Base-by-base conservation (phyloP, 2,888 invertebrate species). In the Melieria omissa region DNA sequence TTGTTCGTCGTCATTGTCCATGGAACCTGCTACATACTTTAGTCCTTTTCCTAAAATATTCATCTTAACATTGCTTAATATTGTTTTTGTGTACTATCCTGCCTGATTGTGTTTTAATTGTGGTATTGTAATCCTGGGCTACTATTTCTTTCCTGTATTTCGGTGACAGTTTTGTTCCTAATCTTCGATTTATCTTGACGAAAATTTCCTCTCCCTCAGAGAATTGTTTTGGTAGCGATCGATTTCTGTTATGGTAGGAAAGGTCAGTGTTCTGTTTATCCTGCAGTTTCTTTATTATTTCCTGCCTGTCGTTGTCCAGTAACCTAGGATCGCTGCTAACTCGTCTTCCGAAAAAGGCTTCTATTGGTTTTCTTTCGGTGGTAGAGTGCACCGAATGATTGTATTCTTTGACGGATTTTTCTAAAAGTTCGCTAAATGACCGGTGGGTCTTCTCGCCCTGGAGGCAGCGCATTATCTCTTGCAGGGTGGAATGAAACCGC, bases 1-100 rank as follows among this genome's bases (percentile, higher is more conserved):
- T 63, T 62, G n/a, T 66, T 73, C 57, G 62, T 73, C 63, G 29
- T 63, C 63, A 47, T 42, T 70, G 44, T 70, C 66, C 70, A 70
- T 73, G 42, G 66, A 44, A 8, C 66, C 58, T 12, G 66, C 57
- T 14, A 65, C 47, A 42, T 70, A 70, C 46, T 70, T 70, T 8
- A 65, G 52, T 65, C 57, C 65, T 47, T 69, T 69, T 12, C 62
- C 65, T 29, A 69, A 42, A 16, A 65, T 46, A 41, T 65, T 70
- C 16, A 49, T 16, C 9, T 41, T 4, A 9, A n/a, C n/a, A n/a
- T n/a, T n/a, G n/a, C n/a, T n/a, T n/a, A n/a, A n/a, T n/a, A n/a
- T n/a, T n/a, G n/a, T n/a, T n/a, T n/a, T n/a, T n/a, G n/a, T n/a
- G n/a, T n/a, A n/a, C n/a, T n/a, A n/a, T n/a, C n/a, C n/a, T n/a